A percentile compares a stretch with the other conserved stretches of the same genome.
phyloP scores from a whole-genome alignment of 2,113 vertebrate species.

The Hystrix cristata region DNA sequence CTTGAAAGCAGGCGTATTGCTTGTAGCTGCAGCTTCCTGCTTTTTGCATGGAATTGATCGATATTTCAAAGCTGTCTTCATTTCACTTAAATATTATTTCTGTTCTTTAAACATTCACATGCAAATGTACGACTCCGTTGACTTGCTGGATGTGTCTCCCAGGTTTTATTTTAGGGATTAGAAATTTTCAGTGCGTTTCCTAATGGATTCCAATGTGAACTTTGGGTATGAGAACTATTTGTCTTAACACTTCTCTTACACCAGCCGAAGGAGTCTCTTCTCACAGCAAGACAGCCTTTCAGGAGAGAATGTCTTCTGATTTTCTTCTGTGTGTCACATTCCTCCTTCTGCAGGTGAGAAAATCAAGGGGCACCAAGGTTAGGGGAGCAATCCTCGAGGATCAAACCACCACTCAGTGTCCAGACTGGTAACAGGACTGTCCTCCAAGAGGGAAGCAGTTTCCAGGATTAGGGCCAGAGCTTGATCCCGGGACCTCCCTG shows the following conservation, averaged over 20 bases:
- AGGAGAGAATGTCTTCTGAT: neutral
- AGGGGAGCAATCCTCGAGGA: neutral
- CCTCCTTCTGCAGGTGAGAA: neutral
- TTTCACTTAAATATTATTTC: neutral
- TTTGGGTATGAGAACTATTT: neutral
- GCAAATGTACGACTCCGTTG: neutral
- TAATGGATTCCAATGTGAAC: neutral
- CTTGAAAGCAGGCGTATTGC: neutral
- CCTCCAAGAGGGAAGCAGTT: neutral
- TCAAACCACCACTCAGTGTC: neutral
- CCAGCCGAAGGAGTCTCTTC: neutral
- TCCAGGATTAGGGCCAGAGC: neutral
- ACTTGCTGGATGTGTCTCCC: neutral
- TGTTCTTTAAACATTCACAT: neutral
- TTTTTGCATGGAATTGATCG: neutral
- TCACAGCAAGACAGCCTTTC: neutral
- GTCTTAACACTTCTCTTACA: neutral
- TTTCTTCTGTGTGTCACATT: neutral
- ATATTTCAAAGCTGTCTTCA: slow-evolving; percentile 32
- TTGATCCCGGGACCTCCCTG: neutral
- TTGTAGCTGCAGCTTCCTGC: neutral
- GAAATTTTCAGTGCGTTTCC: neutral
- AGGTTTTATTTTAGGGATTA: neutral
- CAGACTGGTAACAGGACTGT: neutral
- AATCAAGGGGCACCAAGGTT: neutral